These are phyloP conservation scores for Cremastobaeus sp. DNA, from an alignment of 2,888 invertebrate species.

Conservation along the genomic window DNA sequence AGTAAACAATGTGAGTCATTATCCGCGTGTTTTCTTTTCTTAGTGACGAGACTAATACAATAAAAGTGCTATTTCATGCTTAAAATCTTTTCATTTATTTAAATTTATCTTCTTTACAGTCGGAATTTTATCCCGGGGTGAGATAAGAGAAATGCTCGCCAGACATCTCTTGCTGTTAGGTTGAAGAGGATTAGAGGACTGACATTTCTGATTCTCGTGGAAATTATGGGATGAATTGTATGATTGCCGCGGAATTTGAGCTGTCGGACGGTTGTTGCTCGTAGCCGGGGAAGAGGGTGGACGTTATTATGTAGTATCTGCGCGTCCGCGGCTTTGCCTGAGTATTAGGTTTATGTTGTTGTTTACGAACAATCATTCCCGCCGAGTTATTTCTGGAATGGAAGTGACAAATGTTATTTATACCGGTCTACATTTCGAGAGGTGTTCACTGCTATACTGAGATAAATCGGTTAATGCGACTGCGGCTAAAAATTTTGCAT, in stretches of 20 bases:
- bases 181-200: conserved; percentile 4
- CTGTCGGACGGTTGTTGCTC: conserved; percentile 10
- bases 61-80: conserved; percentile 21
- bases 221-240: conserved; percentile 26
- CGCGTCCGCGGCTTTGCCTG: conserved; percentile 4
- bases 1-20: conserved; percentile 10
- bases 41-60: conserved; percentile 5
- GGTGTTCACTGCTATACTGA: neutral
- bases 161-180: neutral
- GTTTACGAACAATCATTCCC: conserved; percentile 36
- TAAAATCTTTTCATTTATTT: conserved; percentile 20
- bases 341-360: conserved; percentile 38
- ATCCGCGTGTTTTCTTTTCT: conserved; percentile 1
- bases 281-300: conserved; percentile 4
- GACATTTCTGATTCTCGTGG: conserved; percentile 15
- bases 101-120: conserved; percentile 1
- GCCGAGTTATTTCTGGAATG: conserved; percentile 31
- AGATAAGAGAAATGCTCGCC: conserved; percentile 2
- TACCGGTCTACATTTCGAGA: conserved; percentile 6
- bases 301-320: conserved; percentile 28
- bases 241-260: conserved; percentile 27
- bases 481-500: conserved; percentile 1
- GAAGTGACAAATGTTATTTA: conserved; percentile 38
- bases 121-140: neutral
- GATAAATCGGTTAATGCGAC: conserved; percentile 5